Percentiles rank a stretch among this genome's conserved stretches.
Conservation (phyloP, 2,797 vertebrate species). For the Clarias fuscus region DNA sequence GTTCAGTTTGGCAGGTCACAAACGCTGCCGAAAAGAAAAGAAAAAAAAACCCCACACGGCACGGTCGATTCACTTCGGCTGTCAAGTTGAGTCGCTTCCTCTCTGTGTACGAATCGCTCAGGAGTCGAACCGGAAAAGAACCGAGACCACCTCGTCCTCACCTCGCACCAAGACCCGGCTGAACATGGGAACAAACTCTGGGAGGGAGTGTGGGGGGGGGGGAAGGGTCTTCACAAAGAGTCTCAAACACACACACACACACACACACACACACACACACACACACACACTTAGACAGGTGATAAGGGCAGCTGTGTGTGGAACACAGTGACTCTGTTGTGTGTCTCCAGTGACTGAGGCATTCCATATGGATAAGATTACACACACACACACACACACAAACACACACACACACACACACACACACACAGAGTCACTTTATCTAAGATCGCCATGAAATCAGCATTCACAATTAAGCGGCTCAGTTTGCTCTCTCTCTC, state of each 20-base stretch:
- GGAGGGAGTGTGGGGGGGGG: neutral
- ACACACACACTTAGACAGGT: constrained; percentile 34
- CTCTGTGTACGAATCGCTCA: neutral
- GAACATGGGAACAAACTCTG: neutral
- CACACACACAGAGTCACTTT: neutral
- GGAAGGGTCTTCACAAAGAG: neutral
- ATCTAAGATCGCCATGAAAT: constrained; percentile 12
- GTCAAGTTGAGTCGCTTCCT: neutral
- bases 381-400: constrained; percentile 43
- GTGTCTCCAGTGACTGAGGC: constrained; percentile 36
- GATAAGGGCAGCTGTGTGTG: constrained; percentile 44
- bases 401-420: constrained; percentile 11
- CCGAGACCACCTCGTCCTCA: neutral
- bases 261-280: neutral
- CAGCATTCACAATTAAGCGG: neutral
- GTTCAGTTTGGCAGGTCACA: neutral
- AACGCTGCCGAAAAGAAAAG: neutral
- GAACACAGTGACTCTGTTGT: constrained; percentile 51
- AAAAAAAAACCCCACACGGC: neutral
- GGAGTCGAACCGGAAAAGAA: neutral
- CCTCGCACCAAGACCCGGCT: neutral
- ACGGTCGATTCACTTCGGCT: neutral
- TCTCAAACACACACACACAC: neutral
- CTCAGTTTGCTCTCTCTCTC: neutral
- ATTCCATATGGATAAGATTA: constrained; percentile 52